phyloP scores from a whole-genome alignment of 2,888 invertebrate species.

The Troglohyphantes excavatus region DNA sequence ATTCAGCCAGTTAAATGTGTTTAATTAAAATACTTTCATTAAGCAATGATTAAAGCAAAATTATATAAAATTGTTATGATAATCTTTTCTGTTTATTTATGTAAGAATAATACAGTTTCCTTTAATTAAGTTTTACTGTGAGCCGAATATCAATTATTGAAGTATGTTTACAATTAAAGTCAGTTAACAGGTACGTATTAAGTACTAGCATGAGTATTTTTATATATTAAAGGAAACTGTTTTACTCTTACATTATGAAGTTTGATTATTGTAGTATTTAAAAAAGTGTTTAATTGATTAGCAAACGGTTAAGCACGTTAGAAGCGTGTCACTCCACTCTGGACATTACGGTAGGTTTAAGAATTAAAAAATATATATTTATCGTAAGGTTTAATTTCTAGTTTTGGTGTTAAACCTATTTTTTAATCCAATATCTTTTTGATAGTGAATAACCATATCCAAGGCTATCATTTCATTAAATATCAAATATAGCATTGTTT shows the following conservation, averaged over 20 bases:
- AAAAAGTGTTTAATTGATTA: conserved; percentile 27
- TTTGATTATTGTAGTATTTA: not conserved
- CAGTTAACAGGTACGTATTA: too few relatives aligned
- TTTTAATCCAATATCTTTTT: too few relatives aligned
- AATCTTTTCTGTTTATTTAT: not conserved
- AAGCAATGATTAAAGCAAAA: not conserved
- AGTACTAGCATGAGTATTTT: too few relatives aligned
- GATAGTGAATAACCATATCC: too few relatives aligned
- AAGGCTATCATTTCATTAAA: too few relatives aligned
- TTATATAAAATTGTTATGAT: not conserved
- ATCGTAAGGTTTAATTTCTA: too few relatives aligned
- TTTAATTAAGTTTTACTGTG: not conserved
- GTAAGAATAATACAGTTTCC: not conserved
- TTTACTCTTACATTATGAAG: not conserved
- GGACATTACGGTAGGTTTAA: not conserved
- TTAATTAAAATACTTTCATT: not conserved
- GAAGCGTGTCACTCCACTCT: conserved; percentile 35
- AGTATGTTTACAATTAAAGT: too few relatives aligned
- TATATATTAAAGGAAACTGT: not conserved
- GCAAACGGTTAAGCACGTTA: conserved; percentile 30
- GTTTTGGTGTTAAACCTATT: too few relatives aligned
- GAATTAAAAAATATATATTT: too few relatives aligned
- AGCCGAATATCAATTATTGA: too few relatives aligned
- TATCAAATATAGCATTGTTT: too few relatives aligned
- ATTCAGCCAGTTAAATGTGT: not conserved